phyloP scores from a whole-genome alignment of 2,797 vertebrate species.

The Eupleurogrammus muticus region DNA sequence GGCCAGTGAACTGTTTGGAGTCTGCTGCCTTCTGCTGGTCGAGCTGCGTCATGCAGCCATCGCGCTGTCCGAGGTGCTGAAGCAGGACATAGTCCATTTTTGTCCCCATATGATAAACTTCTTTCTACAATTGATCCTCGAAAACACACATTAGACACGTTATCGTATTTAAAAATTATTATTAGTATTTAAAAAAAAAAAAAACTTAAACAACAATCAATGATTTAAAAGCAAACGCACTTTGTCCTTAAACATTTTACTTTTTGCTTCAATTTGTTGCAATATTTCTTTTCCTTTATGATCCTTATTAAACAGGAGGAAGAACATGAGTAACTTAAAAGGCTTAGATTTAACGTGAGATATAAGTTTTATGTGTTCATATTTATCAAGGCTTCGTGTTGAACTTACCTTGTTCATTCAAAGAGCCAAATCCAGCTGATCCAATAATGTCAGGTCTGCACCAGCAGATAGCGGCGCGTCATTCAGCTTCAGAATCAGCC shows the following conservation, averaged over 20 bases:
- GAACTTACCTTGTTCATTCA: slow-evolving; percentile 47
- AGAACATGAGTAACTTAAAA: too few relatives aligned
- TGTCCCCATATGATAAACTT: too few relatives aligned
- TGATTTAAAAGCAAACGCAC: background rate
- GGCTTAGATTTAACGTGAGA: too few relatives aligned
- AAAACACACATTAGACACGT: too few relatives aligned
- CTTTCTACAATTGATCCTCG: background rate
- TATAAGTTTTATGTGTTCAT: too few relatives aligned
- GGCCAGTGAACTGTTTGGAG: background rate
- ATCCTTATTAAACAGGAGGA: too few relatives aligned
- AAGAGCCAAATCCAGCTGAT: background rate
- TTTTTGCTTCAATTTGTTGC: background rate
- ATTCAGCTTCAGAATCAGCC: background rate
- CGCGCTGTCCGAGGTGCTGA: slow-evolving; percentile 73
- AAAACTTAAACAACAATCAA: background rate
- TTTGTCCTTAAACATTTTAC: background rate
- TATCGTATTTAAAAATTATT: too few relatives aligned
- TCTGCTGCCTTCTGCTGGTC: slow-evolving; percentile 56
- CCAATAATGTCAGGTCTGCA: slow-evolving; percentile 1
- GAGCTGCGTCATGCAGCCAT: background rate
- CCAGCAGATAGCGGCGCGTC: background rate
- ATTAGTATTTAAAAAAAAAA: too few relatives aligned
- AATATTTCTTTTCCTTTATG: too few relatives aligned
- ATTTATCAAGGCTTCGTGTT: too few relatives aligned
- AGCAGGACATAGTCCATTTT: slow-evolving; percentile 5